Evolutionary conservation across 2,797 vertebrate species (phyloP).

Genomic region (Anguilla marmorata): DNA sequence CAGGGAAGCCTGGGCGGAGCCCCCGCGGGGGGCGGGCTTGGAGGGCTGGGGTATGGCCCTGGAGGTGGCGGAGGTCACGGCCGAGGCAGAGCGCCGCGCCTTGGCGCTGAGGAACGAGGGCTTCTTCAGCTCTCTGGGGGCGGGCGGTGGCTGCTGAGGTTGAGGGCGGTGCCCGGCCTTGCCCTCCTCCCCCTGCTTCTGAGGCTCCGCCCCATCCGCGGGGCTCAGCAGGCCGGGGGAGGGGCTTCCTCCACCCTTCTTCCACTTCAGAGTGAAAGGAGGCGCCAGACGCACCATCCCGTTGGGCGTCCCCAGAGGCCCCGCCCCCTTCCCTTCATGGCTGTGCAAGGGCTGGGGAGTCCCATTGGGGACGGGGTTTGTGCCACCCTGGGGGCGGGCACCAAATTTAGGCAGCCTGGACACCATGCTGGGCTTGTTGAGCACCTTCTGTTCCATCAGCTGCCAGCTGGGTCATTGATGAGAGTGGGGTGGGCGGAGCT

Average conservation of each 20-base stretch:
- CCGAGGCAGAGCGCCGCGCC: slow-evolving; percentile 63
- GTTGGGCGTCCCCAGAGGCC: slow-evolving; percentile 65
- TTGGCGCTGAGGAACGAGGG: slow-evolving; percentile 54
- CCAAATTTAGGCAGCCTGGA: slow-evolving; percentile 91
- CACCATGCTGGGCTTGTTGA: slow-evolving; percentile 83
- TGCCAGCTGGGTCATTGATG: slow-evolving; percentile 69
- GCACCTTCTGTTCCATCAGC: slow-evolving; percentile 87
- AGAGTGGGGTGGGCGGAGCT: slow-evolving; percentile 45
- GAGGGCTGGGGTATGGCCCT: slow-evolving; percentile 45
- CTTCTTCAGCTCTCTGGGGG: slow-evolving; percentile 64
- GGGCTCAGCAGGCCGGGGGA: slow-evolving; percentile 54
- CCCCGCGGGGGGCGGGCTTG: slow-evolving; percentile 41
- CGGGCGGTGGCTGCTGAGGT: slow-evolving; percentile 44
- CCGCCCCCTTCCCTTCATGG: slow-evolving; percentile 38
- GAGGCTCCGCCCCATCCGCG: neutral
- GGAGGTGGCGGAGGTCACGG: slow-evolving; percentile 50
- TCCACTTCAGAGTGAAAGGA: slow-evolving; percentile 78
- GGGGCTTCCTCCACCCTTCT: slow-evolving; percentile 66
- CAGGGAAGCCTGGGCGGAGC: slow-evolving; percentile 28
- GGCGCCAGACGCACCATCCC: slow-evolving; percentile 66
- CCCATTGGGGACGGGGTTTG: slow-evolving; percentile 65
- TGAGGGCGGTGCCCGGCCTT: slow-evolving; percentile 39
- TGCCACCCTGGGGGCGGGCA: slow-evolving; percentile 67
- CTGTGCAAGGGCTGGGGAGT: slow-evolving; percentile 57
- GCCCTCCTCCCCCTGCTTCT: slow-evolving; percentile 33